These are phyloP conservation scores for Pachyrhynchus sulphureomaculatus DNA, from an alignment of 1,140 invertebrate genomes.

Conservation along the genomic window DNA sequence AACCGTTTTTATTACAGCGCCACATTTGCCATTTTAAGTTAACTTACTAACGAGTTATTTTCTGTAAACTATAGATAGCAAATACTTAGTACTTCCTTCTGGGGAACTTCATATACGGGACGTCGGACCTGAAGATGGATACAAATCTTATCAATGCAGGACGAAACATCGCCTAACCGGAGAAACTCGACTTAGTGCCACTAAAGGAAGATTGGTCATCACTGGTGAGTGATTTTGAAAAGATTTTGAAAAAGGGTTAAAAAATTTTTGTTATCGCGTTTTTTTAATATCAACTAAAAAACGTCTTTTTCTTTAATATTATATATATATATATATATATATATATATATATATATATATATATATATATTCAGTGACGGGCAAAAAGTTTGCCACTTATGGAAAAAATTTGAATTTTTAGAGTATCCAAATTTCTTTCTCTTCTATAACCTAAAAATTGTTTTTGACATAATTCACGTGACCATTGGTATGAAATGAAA, in stretches of 20 bases:
- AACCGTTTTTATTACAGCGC: neutral
- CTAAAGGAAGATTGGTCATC: conserved; percentile 91
- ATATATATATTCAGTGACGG: too few relatives aligned
- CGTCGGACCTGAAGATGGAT: conserved; percentile 90
- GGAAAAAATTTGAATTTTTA: too few relatives aligned
- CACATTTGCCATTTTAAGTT: neutral
- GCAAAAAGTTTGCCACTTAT: too few relatives aligned
- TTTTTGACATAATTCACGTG: too few relatives aligned
- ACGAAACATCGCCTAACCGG: conserved; percentile 92
- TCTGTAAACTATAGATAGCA: conserved; percentile 68
- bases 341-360: too few relatives aligned
- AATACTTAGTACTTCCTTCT: conserved; percentile 90
- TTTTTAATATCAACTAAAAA: too few relatives aligned
- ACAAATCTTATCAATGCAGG: conserved; percentile 91
- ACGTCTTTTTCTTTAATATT: too few relatives aligned
- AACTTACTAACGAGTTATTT: neutral
- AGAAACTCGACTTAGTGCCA: conserved; percentile 88
- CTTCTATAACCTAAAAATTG: too few relatives aligned
- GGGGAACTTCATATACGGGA: conserved; percentile 92
- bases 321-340: too few relatives aligned
- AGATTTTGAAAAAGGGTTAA: neutral
- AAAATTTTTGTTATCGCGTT: neutral
- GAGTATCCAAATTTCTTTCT: too few relatives aligned
- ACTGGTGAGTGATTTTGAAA: conserved; percentile 75
- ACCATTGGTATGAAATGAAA: too few relatives aligned